These are phyloP conservation scores for Plumapathes pennacea DNA, from an alignment of 92 coral and sea anemone genomes.

Conservation along the genomic window DNA sequence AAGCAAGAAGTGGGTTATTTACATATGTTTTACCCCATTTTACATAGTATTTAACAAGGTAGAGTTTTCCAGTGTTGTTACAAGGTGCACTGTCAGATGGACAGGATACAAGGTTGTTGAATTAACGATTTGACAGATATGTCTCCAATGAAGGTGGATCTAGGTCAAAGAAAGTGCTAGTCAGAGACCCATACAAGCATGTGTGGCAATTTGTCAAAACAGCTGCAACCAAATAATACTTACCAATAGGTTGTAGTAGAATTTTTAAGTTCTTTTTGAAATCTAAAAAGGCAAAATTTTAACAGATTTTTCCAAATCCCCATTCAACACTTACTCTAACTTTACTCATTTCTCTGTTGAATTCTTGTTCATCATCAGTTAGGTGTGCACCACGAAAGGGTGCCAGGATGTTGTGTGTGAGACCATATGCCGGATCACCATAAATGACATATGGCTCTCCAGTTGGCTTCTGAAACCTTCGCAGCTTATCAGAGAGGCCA, in stretches of 20 bases:
- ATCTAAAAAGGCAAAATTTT: constrained; percentile 49
- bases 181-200: constrained; percentile 63
- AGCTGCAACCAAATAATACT: constrained; percentile 54
- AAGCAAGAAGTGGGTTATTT: too few species aligned
- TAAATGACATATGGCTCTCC: constrained; percentile 51
- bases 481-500: constrained; percentile 28
- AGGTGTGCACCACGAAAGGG: constrained; percentile 52
- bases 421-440: constrained; percentile 62
- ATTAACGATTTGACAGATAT: constrained; percentile 36
- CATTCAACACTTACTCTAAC: constrained; percentile 48
- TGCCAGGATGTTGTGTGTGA: constrained; percentile 45
- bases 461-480: constrained; percentile 13
- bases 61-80: too few species aligned
- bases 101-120: too few species aligned
- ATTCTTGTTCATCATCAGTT: constrained; percentile 16
- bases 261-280: constrained; percentile 61
- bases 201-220: constrained; percentile 42
- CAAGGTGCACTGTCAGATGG: too few species aligned
- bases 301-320: constrained; percentile 51
- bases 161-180: constrained; percentile 43
- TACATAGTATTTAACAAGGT: too few species aligned
- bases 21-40: too few species aligned
- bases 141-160: constrained; percentile 58
- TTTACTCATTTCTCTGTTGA: constrained; percentile 46
- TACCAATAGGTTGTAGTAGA: constrained; percentile 67